Evolutionary conservation across 1,140 invertebrate genomes (phyloP).

Genomic region (Drosophila tsacasi): DNA sequence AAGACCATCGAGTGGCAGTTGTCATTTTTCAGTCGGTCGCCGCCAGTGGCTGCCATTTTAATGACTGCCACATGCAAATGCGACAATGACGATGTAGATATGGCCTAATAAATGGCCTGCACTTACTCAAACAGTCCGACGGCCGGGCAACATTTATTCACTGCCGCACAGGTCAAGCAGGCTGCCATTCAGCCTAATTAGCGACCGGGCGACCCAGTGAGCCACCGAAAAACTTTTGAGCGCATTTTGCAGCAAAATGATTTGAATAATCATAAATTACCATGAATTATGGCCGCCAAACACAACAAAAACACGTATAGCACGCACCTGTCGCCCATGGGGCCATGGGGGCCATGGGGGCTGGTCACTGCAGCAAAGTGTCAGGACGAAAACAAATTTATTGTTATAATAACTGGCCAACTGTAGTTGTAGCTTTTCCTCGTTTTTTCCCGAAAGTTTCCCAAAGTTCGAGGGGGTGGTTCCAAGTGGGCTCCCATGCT

Average conservation of each 20-base stretch:
- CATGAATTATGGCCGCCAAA: constrained; percentile 62
- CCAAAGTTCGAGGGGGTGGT: constrained; percentile 11
- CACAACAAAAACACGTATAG: constrained; percentile 15
- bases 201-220: constrained; percentile 15
- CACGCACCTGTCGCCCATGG: constrained; percentile 51
- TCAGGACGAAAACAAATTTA: constrained; percentile 65
- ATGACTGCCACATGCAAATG: constrained; percentile 74
- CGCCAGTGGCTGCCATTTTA: constrained; percentile 48
- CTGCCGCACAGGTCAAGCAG: constrained; percentile 56
- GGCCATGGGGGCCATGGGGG: constrained; percentile 2
- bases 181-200: constrained; percentile 73
- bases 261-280: constrained; percentile 80
- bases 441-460: constrained; percentile 1
- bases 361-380: constrained; percentile 63
- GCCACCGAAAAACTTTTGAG: constrained; percentile 30
- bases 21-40: constrained; percentile 68
- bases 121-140: constrained; percentile 56
- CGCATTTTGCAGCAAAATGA: constrained; percentile 59
- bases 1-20: constrained; percentile 61
- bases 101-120: constrained; percentile 72
- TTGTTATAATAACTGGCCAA: constrained; percentile 52
- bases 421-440: constrained; percentile 19
- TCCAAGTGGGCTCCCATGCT: constrained; percentile 8
- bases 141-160: constrained; percentile 44
- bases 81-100: constrained; percentile 69